Base-by-base conservation (phyloP, 1,140 invertebrate species). In the Chironomus striatipennis region DNA sequence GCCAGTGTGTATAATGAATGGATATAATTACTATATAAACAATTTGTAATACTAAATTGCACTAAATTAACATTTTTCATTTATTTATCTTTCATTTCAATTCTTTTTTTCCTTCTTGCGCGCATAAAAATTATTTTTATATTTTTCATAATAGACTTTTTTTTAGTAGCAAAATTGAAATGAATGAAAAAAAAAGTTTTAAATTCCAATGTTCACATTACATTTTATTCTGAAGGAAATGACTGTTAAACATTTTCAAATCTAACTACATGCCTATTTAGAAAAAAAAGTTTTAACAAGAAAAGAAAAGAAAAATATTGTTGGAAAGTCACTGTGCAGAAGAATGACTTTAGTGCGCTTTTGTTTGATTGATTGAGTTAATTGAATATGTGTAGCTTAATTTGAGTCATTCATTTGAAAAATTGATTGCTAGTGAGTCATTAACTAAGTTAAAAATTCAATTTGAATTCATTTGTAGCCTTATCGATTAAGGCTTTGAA, bases 11-110 rank as follows among this genome's bases (percentile, higher is more conserved):
- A 34, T 34, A 57, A 57, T 57, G 47, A 57, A 57, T 57, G 47
- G 47, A n/a, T 57, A 57, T 57, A 57, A 57, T 57, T 57, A 57
- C 47, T 57, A 57, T 57, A 15, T 5, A 57, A 57, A 57, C 47
- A 57, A 57, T n/a, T 57, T 57, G 47, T 57, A 57, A 57, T 57
- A 57, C n/a, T 57, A 57, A 57, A 57, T 57, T 57, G 47, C 47
- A 57, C 47, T 57, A 57, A 57, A 57, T 57, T 57, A 57, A 57
- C 47, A 57, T 57, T 15, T n/a, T 57, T 34, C 47, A 57, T n/a
- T 34, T 57, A 57, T 57, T 57, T 57, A 57, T 57, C 47, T 57
- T 57, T 57, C 47, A 57, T 57, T 57, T 34, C 24, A 34, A 34
- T 34, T 34, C 24, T 34, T n/a, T 1, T 57, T 57, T 57, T 57